Percentiles rank a stretch among this genome's conserved stretches.
phyloP scores from a whole-genome alignment of 2,888 invertebrate genomes.

The Periphyllus acericola region DNA sequence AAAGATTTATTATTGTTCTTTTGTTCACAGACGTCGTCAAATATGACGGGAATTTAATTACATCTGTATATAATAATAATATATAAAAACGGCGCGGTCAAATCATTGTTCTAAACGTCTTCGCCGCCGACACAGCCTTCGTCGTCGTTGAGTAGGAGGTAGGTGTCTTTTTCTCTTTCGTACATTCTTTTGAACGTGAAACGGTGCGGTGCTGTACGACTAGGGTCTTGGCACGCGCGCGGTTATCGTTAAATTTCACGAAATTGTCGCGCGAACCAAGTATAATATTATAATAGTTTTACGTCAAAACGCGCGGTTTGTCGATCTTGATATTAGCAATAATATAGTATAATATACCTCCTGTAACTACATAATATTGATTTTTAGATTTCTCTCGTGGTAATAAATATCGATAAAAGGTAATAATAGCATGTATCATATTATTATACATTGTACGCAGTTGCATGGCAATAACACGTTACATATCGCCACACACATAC shows the following conservation, averaged over 20 bases:
- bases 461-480: too few species aligned
- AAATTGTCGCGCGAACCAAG: background rate
- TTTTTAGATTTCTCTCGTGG: background rate
- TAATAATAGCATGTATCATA: too few species aligned
- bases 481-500: too few species aligned
- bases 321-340: background rate
- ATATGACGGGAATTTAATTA: constrained; percentile 60
- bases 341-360: background rate
- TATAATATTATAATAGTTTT: background rate
- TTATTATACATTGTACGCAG: too few species aligned
- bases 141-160: background rate
- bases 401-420: background rate
- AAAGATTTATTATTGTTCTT: constrained; percentile 62
- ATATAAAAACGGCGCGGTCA: constrained; percentile 35
- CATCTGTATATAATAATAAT: constrained; percentile 24
- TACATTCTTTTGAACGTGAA: background rate
- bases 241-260: background rate
- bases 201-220: too few species aligned
- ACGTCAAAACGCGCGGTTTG: background rate
- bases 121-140: background rate
- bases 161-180: background rate
- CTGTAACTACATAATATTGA: background rate
- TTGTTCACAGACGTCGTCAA: constrained; percentile 54
- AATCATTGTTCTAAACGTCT: constrained; percentile 29
- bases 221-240: too few species aligned